Evolutionary conservation across 2,797 vertebrate species (phyloP), one percentile per base, ranked within the genome.

Genomic region (Pogonophryne albipinna): DNA sequence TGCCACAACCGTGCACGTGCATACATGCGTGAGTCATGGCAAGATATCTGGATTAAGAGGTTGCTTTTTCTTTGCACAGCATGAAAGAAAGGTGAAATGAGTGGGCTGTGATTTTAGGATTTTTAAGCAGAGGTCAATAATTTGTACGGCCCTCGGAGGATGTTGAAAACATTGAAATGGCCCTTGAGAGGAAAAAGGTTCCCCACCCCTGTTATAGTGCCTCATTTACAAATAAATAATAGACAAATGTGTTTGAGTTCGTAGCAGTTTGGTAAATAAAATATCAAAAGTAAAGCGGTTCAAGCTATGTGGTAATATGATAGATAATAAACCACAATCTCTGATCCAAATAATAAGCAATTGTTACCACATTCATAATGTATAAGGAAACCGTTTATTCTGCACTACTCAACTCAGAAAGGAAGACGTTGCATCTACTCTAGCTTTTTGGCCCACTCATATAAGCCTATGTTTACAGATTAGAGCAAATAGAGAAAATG

Each of bases 281-380:
- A 70, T 42, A 20, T 16, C 69, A 13, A 14, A 38, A 73, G 61
- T 50, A 6, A 45, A 67, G 27, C 10, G 0, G 1, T 83, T 80
- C 56, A 44, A 10, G 10, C 13, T 23, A 16, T n/a, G 64, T 15
- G 16, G 42, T 63, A 62, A 41, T 34, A 38, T 47, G 3, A 59
- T 51, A 55, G 3, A 59, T 51, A 66, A 55, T 16, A 44, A 45
- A 27, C 23, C 4, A 10, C 6, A 12, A 7, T 55, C 15, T 60
- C 16, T 41, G 58, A 66, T 76, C n/a, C 27, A 55, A 17, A 61
- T 80, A 58, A 71, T 41, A 69, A 84, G 74, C 53, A 71, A 60
- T 49, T 50, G 31, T 66, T 73, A 69, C 20, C 56, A 47, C 27
- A 52, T 71, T 56, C 17, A 70, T 50, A 17, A 73, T 38, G 13